Conservation (phyloP, 2,888 invertebrate species). For the Halocaridina rubra region DNA sequence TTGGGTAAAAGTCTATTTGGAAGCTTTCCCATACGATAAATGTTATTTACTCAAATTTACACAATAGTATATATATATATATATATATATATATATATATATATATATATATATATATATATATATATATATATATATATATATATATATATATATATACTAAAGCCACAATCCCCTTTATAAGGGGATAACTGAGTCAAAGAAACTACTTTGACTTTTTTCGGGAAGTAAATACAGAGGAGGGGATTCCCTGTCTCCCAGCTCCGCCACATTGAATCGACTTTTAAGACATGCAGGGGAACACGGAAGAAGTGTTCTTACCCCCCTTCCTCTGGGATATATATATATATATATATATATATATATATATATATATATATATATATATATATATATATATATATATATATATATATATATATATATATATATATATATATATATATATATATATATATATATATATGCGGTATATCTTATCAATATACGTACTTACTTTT, state of each 20-base stretch:
- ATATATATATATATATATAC: not conserved
- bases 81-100: not conserved
- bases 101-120: not conserved
- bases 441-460: not conserved
- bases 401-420: not conserved
- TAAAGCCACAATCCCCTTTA: no score
- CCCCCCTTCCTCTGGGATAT: no score
- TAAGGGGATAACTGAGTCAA: no score
- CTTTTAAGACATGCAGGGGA: no score
- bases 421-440: not conserved
- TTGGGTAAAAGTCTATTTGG: not conserved
- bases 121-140: not conserved
- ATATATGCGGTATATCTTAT: not conserved
- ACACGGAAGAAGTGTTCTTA: no score
- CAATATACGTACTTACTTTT: not conserved
- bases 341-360: not conserved
- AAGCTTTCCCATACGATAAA: not conserved
- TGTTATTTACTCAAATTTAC: not conserved
- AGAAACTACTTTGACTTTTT: no score
- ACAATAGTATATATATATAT: not conserved
- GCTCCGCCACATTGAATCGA: no score
- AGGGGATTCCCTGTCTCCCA: not conserved
- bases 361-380: not conserved
- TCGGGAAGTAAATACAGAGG: no score
- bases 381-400: not conserved